These are phyloP conservation scores for Holocentrus rufus DNA, from an alignment of 2,797 vertebrate genomes.

Conservation along the genomic window DNA sequence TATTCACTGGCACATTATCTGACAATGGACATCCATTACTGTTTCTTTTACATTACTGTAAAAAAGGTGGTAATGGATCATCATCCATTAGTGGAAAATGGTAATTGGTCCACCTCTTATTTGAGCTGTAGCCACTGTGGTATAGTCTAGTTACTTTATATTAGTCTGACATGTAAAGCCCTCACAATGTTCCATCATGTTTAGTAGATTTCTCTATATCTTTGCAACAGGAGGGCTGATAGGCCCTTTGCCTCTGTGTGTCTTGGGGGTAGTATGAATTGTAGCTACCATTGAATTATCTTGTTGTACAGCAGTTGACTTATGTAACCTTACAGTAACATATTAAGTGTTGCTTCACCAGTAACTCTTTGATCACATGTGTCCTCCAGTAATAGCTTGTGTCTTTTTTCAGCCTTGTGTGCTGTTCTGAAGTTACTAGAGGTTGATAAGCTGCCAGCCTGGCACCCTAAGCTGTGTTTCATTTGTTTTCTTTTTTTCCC, in stretches of 20 bases:
- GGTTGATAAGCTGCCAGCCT: slow-evolving; percentile 60
- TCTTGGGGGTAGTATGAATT: neutral
- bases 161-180: neutral
- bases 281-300: neutral
- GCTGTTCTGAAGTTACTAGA: slow-evolving; percentile 54
- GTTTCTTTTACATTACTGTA: no score
- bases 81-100: neutral
- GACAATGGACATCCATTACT: neutral
- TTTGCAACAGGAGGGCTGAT: neutral
- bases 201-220: neutral
- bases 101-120: neutral
- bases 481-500: slow-evolving; percentile 39
- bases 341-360: slow-evolving; percentile 14
- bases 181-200: neutral
- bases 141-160: slow-evolving; percentile 7
- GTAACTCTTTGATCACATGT: slow-evolving; percentile 24
- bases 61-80: no score
- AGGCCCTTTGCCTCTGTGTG: no score
- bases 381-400: slow-evolving; percentile 6
- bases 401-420: slow-evolving; percentile 24
- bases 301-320: neutral
- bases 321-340: slow-evolving; percentile 14
- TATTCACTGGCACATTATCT: slow-evolving; percentile 6
- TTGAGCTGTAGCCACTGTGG: neutral
- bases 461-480: slow-evolving; percentile 50